Base-by-base conservation (phyloP, 2,797 vertebrate species). In the Notolepis coatsorum region DNA sequence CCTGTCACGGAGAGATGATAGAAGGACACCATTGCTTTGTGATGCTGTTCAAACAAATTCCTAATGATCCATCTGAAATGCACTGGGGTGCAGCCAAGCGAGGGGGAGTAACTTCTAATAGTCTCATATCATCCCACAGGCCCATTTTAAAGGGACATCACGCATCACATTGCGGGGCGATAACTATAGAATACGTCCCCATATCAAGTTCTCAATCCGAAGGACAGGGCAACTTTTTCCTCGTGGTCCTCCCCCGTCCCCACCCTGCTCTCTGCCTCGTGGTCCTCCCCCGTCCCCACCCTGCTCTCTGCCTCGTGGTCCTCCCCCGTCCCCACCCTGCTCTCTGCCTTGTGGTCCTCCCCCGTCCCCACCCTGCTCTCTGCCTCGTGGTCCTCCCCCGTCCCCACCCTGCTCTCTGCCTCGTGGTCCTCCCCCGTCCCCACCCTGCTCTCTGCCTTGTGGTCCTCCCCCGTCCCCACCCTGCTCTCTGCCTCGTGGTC, bases 61-160 rank as follows among this genome's bases (percentile, higher is more conserved):
- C 45, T 13, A 3, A 27, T 53, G 24, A 37, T 31, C n/a, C 0
- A 28, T 62, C 33, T 51, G 10, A 30, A 12, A 60, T 51, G 0
- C 31, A 37, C 15, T 58, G 18, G 7, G 7, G 7, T 15, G 5
- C 13, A 25, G 28, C 2, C 21, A 12, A 57, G 23, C 12, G 43
- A 6, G 28, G 31, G 2, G 23, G 24, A 51, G 49, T 15, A 18
- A 59, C 8, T 43, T 23, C n/a, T 7, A 57, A 45, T 13, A 31
- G 31, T n/a, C 10, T 13, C 18, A 67, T 31, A 62, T 56, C 43
- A 57, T 56, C 17, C 30, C 5, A n/a, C 13, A 7, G 27, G 51
- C 33, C 24, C 28, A 37, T 46, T 33, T 50, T n/a, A n/a, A n/a
- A 49, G 7, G 20, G 31, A 27, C 18, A 18, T n/a, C 17, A 15